These are phyloP conservation scores for Neosalanx taihuensis DNA, from an alignment of 2,797 vertebrate species.

Conservation along the genomic window DNA sequence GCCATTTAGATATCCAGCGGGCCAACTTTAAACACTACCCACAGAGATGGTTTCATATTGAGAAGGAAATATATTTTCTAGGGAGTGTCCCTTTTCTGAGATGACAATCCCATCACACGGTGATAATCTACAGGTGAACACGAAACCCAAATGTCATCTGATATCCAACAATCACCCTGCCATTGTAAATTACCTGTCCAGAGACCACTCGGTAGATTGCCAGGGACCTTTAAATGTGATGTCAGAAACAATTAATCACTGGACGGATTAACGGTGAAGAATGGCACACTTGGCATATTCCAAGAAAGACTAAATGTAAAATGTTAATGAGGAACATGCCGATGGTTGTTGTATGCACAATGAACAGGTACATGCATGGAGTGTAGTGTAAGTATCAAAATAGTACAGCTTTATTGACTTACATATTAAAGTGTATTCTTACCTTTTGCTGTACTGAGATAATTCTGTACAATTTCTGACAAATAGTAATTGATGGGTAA, in stretches of 20 bases:
- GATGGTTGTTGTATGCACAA: background rate
- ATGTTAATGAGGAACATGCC: constrained; percentile 9
- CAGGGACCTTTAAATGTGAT: constrained; percentile 47
- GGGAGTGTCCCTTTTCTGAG: constrained; percentile 19
- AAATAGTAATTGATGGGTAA: background rate
- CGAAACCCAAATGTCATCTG: constrained; percentile 55
- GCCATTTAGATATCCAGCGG: constrained; percentile 57
- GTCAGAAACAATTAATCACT: constrained; percentile 51
- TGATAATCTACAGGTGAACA: constrained; percentile 35
- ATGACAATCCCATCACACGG: constrained; percentile 39
- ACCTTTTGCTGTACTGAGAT: background rate
- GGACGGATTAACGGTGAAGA: constrained; percentile 28
- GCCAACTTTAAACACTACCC: constrained; percentile 47
- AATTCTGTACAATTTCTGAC: background rate
- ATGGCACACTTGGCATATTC: constrained; percentile 19
- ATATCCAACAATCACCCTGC: constrained; percentile 43
- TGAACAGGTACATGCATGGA: background rate
- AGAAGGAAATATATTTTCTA: constrained; percentile 39
- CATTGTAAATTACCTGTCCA: constrained; percentile 44
- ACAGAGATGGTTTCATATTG: constrained; percentile 18
- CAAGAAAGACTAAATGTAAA: constrained; percentile 1
- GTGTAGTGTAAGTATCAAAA: background rate
- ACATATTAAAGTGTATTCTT: background rate
- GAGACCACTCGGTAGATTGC: constrained; percentile 33
- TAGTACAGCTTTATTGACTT: background rate